These are phyloP conservation scores for Cygnus buccinator DNA, from an alignment of 2,113 vertebrate genomes.

Conservation along the genomic window DNA sequence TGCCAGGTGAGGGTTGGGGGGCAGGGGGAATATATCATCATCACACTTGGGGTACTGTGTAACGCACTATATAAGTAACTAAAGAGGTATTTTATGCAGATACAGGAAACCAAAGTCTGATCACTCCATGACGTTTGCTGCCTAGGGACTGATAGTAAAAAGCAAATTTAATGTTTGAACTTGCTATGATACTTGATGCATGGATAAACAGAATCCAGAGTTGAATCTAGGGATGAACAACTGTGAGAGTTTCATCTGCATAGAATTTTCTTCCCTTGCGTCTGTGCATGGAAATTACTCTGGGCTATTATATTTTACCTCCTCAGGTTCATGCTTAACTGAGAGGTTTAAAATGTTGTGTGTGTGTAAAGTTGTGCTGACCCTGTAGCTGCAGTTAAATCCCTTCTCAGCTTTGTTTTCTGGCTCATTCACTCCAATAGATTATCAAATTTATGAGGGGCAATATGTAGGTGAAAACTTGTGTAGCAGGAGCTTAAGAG, in stretches of 20 bases:
- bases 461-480: background rate
- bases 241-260: background rate
- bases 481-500: background rate
- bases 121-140: background rate
- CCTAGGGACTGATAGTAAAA: background rate
- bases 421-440: background rate
- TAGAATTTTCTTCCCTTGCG: background rate
- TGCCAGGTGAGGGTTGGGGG: rapidly evolving
- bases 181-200: background rate
- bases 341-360: background rate
- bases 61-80: background rate
- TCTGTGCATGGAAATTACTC: background rate
- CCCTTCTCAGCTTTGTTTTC: background rate
- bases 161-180: background rate
- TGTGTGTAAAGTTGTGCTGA: background rate
- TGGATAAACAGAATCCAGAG: background rate
- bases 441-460: background rate
- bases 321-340: background rate
- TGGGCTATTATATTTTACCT: background rate
- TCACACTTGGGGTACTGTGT: background rate
- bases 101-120: background rate
- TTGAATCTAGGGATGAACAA: background rate
- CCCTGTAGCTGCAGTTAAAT: background rate
- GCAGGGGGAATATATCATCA: too few relatives aligned
- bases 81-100: background rate